Percentiles rank a stretch among this genome's conserved stretches.
These are phyloP conservation scores for Cephus runcator DNA, from an alignment of 2,888 invertebrate species.

Conservation along the genomic window DNA sequence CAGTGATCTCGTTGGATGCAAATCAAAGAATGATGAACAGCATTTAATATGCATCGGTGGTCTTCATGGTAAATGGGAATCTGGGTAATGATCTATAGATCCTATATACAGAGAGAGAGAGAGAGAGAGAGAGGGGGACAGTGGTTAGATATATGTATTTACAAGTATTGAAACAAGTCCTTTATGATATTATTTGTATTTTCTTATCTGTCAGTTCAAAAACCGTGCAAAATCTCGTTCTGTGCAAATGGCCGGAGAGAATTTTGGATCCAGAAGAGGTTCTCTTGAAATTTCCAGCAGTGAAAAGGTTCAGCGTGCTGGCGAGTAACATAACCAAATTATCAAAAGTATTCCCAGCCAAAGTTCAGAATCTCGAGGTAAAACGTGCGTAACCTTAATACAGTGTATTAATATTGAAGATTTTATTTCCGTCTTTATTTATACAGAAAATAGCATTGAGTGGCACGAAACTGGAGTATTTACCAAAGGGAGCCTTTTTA, in stretches of 20 bases:
- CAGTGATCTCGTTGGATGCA: slow-evolving; percentile 13
- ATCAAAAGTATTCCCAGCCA: slow-evolving; percentile 39
- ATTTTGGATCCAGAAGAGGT: slow-evolving; percentile 46
- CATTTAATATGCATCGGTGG: slow-evolving; percentile 42
- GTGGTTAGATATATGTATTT: too few species aligned
- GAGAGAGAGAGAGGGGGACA: neutral
- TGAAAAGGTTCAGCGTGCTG: slow-evolving; percentile 44
- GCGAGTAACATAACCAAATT: slow-evolving; percentile 50
- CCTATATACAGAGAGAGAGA: neutral
- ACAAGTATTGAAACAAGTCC: neutral
- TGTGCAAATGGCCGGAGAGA: slow-evolving; percentile 46
- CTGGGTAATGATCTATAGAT: slow-evolving; percentile 24
- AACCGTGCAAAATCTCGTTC: slow-evolving; percentile 30
- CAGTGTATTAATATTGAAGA: neutral
- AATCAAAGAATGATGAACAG: slow-evolving; percentile 26
- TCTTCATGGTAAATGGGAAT: slow-evolving; percentile 28
- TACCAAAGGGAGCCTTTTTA: slow-evolving; percentile 56
- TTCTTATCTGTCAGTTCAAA: neutral
- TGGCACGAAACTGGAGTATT: slow-evolving; percentile 50
- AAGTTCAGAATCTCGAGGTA: slow-evolving; percentile 49
- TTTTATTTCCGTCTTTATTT: neutral
- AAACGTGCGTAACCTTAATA: slow-evolving; percentile 1
- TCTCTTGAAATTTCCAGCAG: slow-evolving; percentile 40
- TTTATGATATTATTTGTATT: neutral
- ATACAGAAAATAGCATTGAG: slow-evolving; percentile 57